Evolutionary conservation across 1,140 invertebrate genomes (phyloP).

Genomic region (Diabrotica undecimpunctata): DNA sequence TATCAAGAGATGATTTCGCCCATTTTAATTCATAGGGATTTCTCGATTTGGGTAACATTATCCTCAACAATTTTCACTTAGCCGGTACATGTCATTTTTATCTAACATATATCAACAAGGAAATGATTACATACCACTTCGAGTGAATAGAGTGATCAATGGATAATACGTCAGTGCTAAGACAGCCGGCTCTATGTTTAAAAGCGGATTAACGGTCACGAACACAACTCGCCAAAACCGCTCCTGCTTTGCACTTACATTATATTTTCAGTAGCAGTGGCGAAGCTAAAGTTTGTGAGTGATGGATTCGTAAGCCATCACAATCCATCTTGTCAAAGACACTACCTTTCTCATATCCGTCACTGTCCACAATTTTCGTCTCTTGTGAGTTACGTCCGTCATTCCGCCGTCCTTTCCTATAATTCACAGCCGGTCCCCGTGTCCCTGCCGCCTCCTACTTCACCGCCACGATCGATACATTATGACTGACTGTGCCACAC

Average conservation of each 20-base stretch:
- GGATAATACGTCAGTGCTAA: no score
- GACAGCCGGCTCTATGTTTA: no score
- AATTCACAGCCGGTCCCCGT: background rate
- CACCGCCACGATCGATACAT: slow-evolving; percentile 9
- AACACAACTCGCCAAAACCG: background rate
- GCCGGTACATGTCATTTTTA: no score
- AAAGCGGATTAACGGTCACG: no score
- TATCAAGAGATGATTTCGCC: no score
- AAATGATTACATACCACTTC: no score
- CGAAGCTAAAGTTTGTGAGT: slow-evolving; percentile 15
- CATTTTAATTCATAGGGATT: no score
- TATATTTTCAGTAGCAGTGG: slow-evolving; percentile 16
- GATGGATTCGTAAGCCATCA: slow-evolving; percentile 18
- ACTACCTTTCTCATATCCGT: slow-evolving; percentile 25
- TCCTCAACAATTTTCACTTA: no score
- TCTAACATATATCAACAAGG: no score
- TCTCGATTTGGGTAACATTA: no score
- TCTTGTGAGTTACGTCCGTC: slow-evolving; percentile 19
- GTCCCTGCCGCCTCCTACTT: background rate
- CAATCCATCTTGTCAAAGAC: slow-evolving; percentile 21
- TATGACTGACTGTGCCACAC: slow-evolving; percentile 10
- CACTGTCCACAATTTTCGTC: slow-evolving; percentile 21
- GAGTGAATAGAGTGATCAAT: no score
- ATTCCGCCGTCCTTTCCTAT: slow-evolving; percentile 8
- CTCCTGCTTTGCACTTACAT: slow-evolving; percentile 4